Evolutionary conservation across 2,113 vertebrate genomes (phyloP), one percentile per base, ranked within the genome.

Genomic region (Brachyhypopomus occidentalis): DNA sequence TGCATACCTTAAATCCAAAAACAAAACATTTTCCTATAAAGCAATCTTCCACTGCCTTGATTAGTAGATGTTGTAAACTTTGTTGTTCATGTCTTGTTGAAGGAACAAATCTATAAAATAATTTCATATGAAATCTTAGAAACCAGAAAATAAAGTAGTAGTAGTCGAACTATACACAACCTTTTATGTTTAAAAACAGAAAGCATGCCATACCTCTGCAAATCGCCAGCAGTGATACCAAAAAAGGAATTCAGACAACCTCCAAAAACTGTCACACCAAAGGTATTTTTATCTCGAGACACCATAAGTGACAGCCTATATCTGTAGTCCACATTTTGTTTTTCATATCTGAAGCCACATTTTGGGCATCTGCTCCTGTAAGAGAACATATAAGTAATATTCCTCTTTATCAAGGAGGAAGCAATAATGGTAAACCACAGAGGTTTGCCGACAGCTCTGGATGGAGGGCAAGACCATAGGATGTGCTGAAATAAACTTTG

Each of bases 1-100:
- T 48, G 45, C 48, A 58, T 80, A 96, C 95, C 95, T 94, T 95
- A 36, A 96, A 88, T 88, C 93, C 94, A 90, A 96, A 96, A 77
- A 95, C 69, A 88, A 96, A 94, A 70, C 75, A 93, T 89, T 84
- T 94, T 71, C 95, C 95, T 78, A 96, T 52, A 84, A 96, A 96
- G 89, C 93, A 95, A 25, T 84, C 82, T 89, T 95, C 91, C 16
- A 94, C 94, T 30, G 95, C 95, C 90, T 92, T 91, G 83, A 88
- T 82, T 74, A 96, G 80, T 0, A 83, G 70, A 69, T 82, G 87
- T 34, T 88, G 84, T 86, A 80, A 55, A 27, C 36, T n/a, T 45
- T 87, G 81, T 72, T 84, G 25, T 77, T 88, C 88, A 86, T 85
- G 79, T 72, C 88, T 87, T 36, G 87, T 62, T 34, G 58, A 73